These are phyloP conservation scores for Vimba vimba DNA, from an alignment of 2,113 vertebrate genomes.

Conservation along the genomic window DNA sequence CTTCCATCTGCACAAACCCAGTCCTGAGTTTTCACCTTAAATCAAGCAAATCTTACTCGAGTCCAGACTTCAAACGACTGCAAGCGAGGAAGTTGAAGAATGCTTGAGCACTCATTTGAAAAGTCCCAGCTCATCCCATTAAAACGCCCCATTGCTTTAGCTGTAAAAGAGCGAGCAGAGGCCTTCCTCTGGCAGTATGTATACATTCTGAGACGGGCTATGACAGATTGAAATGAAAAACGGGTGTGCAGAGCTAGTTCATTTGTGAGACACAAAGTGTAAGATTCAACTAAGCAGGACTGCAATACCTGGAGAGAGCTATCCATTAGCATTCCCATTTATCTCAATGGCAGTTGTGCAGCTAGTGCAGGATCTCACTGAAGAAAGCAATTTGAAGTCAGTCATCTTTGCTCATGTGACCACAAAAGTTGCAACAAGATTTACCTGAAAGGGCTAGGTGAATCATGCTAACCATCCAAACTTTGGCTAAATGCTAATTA, in stretches of 20 bases:
- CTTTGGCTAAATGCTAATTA: background rate
- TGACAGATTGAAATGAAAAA: conserved; percentile 59
- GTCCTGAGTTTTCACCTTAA: conserved; percentile 65
- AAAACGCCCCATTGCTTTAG: conserved; percentile 73
- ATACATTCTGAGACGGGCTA: conserved; percentile 64
- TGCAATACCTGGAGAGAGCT: conserved; percentile 63
- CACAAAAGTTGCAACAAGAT: background rate
- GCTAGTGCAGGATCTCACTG: conserved; percentile 27
- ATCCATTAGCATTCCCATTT: conserved; percentile 49
- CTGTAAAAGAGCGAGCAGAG: conserved; percentile 62
- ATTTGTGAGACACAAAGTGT: conserved; percentile 64
- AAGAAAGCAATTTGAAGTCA: background rate
- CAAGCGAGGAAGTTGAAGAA: conserved; percentile 37
- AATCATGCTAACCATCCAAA: background rate
- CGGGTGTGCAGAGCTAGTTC: conserved; percentile 61
- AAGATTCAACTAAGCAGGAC: conserved; percentile 62
- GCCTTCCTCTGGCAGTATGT: conserved; percentile 65
- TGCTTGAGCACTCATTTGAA: conserved; percentile 29
- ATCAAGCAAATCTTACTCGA: conserved; percentile 63
- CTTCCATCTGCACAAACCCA: conserved; percentile 51
- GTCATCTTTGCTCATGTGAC: background rate
- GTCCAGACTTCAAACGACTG: conserved; percentile 64
- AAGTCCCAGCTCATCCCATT: conserved; percentile 69
- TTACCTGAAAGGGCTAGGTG: background rate
- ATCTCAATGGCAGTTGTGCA: conserved; percentile 55